Evolutionary conservation across 2,888 invertebrate genomes (phyloP).

Genomic region (Eristalis intricaria): DNA sequence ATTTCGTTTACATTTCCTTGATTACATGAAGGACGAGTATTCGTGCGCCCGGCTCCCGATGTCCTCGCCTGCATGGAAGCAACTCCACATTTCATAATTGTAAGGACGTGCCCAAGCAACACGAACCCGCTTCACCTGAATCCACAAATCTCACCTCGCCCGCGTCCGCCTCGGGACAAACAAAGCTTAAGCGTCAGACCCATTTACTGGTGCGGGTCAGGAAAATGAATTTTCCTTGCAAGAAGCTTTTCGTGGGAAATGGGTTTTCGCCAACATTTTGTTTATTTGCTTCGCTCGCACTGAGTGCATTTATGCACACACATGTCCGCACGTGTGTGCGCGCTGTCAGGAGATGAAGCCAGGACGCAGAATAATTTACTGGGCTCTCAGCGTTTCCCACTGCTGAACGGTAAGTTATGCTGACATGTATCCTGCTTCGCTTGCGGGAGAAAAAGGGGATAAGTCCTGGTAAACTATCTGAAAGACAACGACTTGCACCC

Average conservation of each 20-base stretch:
- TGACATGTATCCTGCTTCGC: background rate
- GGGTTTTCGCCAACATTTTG: conserved; percentile 32
- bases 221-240: conserved; percentile 9
- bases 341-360: conserved; percentile 12
- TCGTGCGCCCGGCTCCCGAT: background rate
- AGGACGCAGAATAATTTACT: conserved; percentile 11
- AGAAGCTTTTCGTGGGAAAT: conserved; percentile 11
- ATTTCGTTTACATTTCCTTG: background rate
- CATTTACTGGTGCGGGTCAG: background rate
- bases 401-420: conserved; percentile 14
- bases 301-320: conserved; percentile 17
- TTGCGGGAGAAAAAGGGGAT: conserved; percentile 3
- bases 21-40: background rate
- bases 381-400: conserved; percentile 1
- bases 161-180: background rate
- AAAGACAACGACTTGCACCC: conserved; percentile 25
- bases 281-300: conserved; percentile 14
- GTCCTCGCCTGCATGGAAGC: background rate
- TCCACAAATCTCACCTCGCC: background rate
- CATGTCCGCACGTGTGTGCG: background rate
- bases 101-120: conserved; percentile 7
- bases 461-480: conserved; percentile 26
- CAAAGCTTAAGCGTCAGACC: background rate
- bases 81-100: background rate
- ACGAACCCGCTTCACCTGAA: conserved; percentile 15